Conservation (phyloP, 1,140 invertebrate genomes). For the Drosophila bocqueti region DNA sequence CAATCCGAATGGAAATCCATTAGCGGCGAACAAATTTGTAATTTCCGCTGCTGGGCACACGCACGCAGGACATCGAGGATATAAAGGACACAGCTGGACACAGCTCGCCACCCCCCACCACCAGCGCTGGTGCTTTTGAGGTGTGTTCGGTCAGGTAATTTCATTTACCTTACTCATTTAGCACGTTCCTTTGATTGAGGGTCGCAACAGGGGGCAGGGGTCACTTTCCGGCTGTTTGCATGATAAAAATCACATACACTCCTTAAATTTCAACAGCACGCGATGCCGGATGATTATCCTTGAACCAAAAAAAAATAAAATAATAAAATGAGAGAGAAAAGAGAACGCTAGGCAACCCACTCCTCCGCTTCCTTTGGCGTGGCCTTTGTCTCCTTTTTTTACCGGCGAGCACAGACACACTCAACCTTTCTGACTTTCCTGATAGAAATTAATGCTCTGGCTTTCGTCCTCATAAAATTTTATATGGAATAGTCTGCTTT, state of each 20-base stretch:
- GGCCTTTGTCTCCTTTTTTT: constrained; percentile 58
- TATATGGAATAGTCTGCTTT: constrained; percentile 65
- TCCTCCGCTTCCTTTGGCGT: constrained; percentile 14
- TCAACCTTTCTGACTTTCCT: constrained; percentile 75
- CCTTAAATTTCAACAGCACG: constrained; percentile 83
- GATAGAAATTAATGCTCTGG: constrained; percentile 61
- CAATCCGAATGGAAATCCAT: constrained; percentile 83
- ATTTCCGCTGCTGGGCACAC: constrained; percentile 77
- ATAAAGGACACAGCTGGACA: constrained; percentile 49
- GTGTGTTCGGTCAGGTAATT: constrained; percentile 81
- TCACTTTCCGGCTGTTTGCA: constrained; percentile 80
- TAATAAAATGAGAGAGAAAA: constrained; percentile 3
- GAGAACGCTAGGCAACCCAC: constrained; percentile 22
- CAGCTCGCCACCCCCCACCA: constrained; percentile 17
- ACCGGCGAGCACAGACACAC: constrained; percentile 50
- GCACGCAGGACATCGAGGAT: constrained; percentile 52
- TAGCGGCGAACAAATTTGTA: constrained; percentile 82
- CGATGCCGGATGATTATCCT: constrained; percentile 84
- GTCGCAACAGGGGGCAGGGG: constrained; percentile 31
- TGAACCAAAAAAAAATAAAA: constrained; percentile 64
- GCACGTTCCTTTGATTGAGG: constrained; percentile 58
- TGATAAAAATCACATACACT: constrained; percentile 85
- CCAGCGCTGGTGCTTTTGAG: constrained; percentile 55
- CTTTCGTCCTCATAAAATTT: constrained; percentile 73
- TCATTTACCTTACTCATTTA: constrained; percentile 83